Percentiles rank a stretch among this genome's conserved stretches.
Evolutionary conservation across 2,888 invertebrate genomes (phyloP).

Genomic region (Chymomyza caudatula): DNA sequence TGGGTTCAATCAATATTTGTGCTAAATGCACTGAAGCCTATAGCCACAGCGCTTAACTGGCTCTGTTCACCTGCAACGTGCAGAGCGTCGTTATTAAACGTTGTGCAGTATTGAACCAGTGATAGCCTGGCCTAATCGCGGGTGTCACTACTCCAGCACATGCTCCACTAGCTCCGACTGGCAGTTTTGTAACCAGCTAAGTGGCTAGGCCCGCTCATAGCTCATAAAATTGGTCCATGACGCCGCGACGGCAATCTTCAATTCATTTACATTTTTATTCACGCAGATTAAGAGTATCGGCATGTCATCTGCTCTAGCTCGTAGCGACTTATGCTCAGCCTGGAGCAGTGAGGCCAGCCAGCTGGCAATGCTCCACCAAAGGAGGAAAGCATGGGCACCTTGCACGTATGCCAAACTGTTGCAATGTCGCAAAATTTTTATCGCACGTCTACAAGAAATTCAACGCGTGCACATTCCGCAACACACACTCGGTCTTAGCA

Average conservation of each 20-base stretch:
- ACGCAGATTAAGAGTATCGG: slow-evolving; percentile 75
- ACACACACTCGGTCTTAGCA: slow-evolving; percentile 39
- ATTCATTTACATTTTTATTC: slow-evolving; percentile 76
- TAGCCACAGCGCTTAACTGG: neutral
- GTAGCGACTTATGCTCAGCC: neutral
- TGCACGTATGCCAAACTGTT: slow-evolving; percentile 66
- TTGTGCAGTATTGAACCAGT: slow-evolving; percentile 22
- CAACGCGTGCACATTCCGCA: slow-evolving; percentile 74
- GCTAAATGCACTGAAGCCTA: slow-evolving; percentile 32
- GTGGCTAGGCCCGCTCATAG: slow-evolving; percentile 47
- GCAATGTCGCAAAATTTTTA: slow-evolving; percentile 76
- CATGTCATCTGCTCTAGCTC: slow-evolving; percentile 65
- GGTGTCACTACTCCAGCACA: slow-evolving; percentile 49
- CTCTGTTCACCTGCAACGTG: slow-evolving; percentile 48
- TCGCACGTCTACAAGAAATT: slow-evolving; percentile 75
- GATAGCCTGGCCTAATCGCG: slow-evolving; percentile 48
- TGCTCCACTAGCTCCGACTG: slow-evolving; percentile 33
- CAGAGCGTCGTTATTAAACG: slow-evolving; percentile 56
- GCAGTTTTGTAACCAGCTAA: slow-evolving; percentile 45
- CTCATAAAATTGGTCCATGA: slow-evolving; percentile 56
- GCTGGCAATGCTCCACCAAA: slow-evolving; percentile 32
- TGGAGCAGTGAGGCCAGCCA: slow-evolving; percentile 27
- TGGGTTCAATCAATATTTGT: slow-evolving; percentile 47
- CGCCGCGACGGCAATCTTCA: slow-evolving; percentile 60
- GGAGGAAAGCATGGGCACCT: slow-evolving; percentile 14